phyloP scores from a whole-genome alignment of 1,140 invertebrate genomes.

The Maniola jurtina region DNA sequence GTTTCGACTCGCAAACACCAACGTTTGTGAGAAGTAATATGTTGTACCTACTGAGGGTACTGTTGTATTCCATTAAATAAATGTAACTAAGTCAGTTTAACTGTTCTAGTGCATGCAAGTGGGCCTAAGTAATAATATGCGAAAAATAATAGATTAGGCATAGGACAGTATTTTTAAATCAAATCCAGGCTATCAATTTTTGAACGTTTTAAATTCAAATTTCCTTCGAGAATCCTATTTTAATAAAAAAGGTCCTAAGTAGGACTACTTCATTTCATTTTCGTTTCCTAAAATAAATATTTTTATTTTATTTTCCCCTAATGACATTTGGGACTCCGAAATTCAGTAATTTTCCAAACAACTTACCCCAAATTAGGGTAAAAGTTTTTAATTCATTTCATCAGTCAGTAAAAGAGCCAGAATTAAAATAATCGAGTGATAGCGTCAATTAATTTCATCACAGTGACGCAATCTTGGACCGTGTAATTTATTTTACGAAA shows the following conservation, averaged over 20 bases:
- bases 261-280: not conserved
- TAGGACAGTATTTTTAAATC: not conserved
- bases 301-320: conserved; percentile 3
- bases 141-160: no score
- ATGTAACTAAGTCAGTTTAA: no score
- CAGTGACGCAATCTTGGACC: conserved; percentile 2
- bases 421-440: conserved; percentile 5
- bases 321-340: conserved; percentile 3
- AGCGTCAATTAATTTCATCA: conserved; percentile 8
- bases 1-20: no score
- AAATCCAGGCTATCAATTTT: not conserved
- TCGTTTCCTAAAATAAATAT: not conserved
- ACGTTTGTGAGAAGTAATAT: no score
- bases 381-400: conserved; percentile 14
- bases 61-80: no score
- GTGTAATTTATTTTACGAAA: conserved; percentile 6
- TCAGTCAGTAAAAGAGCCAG: not conserved
- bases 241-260: not conserved
- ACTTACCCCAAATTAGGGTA: conserved; percentile 7
- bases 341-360: conserved; percentile 9
- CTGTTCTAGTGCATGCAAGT: no score
- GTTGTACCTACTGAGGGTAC: no score
- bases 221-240: not conserved
- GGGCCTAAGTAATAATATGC: no score
- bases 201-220: not conserved